Conservation (phyloP, 2,113 vertebrate genomes). For the Megaceryle torquata region DNA sequence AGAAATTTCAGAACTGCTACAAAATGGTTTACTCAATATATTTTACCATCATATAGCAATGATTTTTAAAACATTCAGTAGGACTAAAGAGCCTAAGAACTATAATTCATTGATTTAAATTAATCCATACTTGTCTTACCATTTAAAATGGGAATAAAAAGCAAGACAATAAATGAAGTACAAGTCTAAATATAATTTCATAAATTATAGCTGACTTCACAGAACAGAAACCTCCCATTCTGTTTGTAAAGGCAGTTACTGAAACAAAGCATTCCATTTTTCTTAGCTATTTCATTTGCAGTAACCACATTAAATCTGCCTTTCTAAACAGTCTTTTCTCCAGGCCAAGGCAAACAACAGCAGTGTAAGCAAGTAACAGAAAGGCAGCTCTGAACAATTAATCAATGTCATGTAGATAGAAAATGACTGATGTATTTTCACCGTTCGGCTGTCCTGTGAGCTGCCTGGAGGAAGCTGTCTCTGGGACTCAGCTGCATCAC, state of each 20-base stretch:
- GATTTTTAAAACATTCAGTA: not conserved
- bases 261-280: not conserved
- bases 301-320: constrained; percentile 1
- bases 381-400: constrained; percentile 71
- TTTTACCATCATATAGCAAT: not conserved
- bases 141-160: not conserved
- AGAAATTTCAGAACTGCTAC: not conserved
- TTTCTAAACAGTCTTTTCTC: constrained; percentile 11
- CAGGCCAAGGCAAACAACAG: constrained; percentile 33
- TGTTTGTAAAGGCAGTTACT: not conserved
- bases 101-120: not conserved
- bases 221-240: not conserved
- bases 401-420: constrained; percentile 78
- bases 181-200: not conserved
- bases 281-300: not conserved
- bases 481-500: constrained; percentile 56
- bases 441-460: not conserved
- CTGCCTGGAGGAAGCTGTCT: constrained; percentile 32
- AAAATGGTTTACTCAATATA: not conserved
- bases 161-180: not conserved
- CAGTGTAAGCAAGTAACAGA: not conserved
- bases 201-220: not conserved
- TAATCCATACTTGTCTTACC: not conserved
- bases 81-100: not conserved
- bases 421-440: constrained; percentile 69